phyloP scores from a whole-genome alignment of 2,797 vertebrate species.

The Xerus rutilus region DNA sequence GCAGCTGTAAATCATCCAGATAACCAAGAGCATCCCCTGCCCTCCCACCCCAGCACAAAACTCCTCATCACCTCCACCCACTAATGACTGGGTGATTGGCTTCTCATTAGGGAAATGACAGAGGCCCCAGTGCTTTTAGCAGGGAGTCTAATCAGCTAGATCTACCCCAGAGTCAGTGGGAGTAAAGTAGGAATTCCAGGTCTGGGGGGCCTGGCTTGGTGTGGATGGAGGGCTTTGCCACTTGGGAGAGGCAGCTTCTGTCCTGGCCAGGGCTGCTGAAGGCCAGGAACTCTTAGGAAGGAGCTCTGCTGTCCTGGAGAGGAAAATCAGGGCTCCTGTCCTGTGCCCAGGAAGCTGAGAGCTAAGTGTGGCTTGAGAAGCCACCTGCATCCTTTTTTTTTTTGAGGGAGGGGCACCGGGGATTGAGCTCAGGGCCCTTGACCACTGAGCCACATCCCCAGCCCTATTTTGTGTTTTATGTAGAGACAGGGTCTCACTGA shows the following conservation, averaged over 20 bases:
- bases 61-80: constrained; percentile 53
- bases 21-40: background rate
- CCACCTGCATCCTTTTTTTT: background rate
- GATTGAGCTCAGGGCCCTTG: too few species aligned
- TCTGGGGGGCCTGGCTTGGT: background rate
- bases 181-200: background rate
- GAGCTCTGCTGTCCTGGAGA: background rate
- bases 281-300: background rate
- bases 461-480: too few species aligned
- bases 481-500: too few species aligned
- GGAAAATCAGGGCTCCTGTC: background rate
- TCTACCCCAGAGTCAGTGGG: constrained; percentile 1
- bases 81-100: constrained; percentile 79
- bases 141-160: constrained; percentile 27
- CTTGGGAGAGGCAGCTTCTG: background rate
- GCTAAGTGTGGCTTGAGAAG: background rate
- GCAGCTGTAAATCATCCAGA: constrained; percentile 64
- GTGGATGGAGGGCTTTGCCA: background rate
- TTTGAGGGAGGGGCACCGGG: too few species aligned
- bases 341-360: background rate
- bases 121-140: constrained; percentile 36
- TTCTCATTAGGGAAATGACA: constrained; percentile 78
- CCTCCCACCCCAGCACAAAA: background rate
- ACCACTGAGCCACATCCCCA: too few species aligned
- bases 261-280: background rate